Conservation (phyloP, 2,888 invertebrate genomes). For the Tupiocoris notatus region DNA sequence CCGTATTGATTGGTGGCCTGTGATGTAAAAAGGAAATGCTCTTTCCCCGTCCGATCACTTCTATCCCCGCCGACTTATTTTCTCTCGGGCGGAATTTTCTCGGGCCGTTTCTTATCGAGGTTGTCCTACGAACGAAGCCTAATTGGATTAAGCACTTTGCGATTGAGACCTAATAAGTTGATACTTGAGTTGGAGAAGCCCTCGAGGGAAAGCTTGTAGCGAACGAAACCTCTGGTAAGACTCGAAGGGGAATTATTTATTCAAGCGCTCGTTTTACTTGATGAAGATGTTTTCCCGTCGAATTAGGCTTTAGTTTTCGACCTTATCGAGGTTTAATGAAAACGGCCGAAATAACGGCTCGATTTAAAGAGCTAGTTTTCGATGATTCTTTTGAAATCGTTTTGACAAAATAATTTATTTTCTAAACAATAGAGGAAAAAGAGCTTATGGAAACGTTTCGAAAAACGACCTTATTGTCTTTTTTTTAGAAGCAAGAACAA, state of each 20-base stretch:
- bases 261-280: background rate
- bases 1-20: background rate
- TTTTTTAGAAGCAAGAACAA: no score
- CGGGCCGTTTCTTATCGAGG: constrained; percentile 19
- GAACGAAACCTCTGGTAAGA: background rate
- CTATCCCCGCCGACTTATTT: background rate
- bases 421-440: no score
- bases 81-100: constrained; percentile 2
- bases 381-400: no score
- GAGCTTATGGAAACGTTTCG: no score
- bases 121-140: constrained; percentile 4
- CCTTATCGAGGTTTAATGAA: background rate
- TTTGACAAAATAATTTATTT: no score
- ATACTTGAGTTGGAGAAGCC: background rate
- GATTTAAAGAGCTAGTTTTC: no score
- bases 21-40: background rate
- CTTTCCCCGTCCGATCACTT: background rate
- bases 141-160: constrained; percentile 35
- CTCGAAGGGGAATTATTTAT: background rate
- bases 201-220: background rate
- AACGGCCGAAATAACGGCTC: background rate
- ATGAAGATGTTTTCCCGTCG: background rate
- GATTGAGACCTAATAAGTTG: constrained; percentile 35
- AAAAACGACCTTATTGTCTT: no score
- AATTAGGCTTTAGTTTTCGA: background rate